A percentile compares a stretch with the other conserved stretches of the same genome.
phyloP scores from a whole-genome alignment of 2,797 vertebrate species.

The Micropoecilia bifurca region DNA sequence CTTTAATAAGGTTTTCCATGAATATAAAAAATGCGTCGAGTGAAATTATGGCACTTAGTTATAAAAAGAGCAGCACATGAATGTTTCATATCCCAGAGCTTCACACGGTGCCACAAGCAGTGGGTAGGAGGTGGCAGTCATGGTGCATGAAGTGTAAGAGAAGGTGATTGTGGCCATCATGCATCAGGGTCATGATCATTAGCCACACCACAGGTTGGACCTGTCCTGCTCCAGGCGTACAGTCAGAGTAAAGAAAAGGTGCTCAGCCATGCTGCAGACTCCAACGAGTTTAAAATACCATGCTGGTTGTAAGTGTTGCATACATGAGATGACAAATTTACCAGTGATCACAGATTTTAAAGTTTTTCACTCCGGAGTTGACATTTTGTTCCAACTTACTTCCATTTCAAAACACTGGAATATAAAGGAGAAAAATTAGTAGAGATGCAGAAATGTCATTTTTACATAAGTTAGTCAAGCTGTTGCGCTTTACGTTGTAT shows the following conservation, averaged over 20 bases:
- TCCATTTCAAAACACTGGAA: neutral
- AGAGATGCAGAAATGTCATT: neutral
- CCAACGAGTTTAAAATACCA: neutral
- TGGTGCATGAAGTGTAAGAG: constrained; percentile 20
- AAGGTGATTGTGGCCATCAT: constrained; percentile 42
- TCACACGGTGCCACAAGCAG: constrained; percentile 27
- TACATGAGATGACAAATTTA: neutral
- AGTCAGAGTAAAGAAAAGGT: constrained; percentile 11
- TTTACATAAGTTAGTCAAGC: neutral
- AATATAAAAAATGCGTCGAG: constrained; percentile 20
- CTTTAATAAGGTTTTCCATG: neutral
- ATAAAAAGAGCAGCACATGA: constrained; percentile 55
- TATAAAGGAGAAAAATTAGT: neutral
- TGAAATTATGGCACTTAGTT: constrained; percentile 35
- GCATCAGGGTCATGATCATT: constrained; percentile 64
- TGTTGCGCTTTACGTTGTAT: too few species aligned
- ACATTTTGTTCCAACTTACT: neutral
- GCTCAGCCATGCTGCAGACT: neutral
- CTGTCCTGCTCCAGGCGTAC: neutral
- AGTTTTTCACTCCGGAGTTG: neutral
- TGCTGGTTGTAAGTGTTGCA: neutral
- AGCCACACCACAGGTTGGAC: constrained; percentile 39
- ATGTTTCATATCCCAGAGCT: constrained; percentile 50
- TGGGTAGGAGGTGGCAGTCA: constrained; percentile 41
- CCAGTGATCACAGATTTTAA: neutral